Evolutionary conservation across 2,113 vertebrate genomes (phyloP).

Genomic region (Siniperca knerii): DNA sequence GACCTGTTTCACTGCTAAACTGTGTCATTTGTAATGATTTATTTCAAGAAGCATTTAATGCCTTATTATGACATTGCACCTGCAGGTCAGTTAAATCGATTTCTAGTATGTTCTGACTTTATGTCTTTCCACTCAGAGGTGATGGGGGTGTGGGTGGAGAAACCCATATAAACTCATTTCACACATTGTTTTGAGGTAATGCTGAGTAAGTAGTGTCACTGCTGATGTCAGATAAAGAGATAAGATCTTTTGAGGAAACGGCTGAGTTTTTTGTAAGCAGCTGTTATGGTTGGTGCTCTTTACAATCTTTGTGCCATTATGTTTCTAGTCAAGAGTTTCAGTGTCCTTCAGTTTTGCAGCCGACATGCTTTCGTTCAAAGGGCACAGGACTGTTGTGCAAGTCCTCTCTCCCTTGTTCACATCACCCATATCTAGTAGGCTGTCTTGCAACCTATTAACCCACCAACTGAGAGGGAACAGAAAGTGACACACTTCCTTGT

Average conservation of each 20-base stretch:
- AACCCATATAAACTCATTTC: neutral
- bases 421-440: neutral
- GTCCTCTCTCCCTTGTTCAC: neutral
- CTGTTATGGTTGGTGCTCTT: neutral
- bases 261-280: neutral
- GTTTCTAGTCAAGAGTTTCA: neutral
- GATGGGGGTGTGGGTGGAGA: neutral
- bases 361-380: conserved; percentile 5
- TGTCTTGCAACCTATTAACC: conserved; percentile 17
- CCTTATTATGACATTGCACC: conserved; percentile 19
- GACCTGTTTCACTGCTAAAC: conserved; percentile 45
- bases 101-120: neutral
- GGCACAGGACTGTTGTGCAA: conserved; percentile 23
- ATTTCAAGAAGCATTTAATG: conserved; percentile 29
- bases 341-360: neutral
- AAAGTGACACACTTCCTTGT: conserved; percentile 63
- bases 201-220: neutral
- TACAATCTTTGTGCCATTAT: neutral
- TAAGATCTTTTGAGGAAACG: neutral
- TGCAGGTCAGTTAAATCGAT: conserved; percentile 24
- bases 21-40: conserved; percentile 53
- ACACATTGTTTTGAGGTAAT: conserved; percentile 17
- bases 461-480: conserved; percentile 33
- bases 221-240: neutral
- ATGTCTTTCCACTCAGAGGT: neutral